Percentiles rank a stretch among this genome's conserved stretches.
Conservation (phyloP, 1,140 invertebrate species). For the Nebria ingens region DNA sequence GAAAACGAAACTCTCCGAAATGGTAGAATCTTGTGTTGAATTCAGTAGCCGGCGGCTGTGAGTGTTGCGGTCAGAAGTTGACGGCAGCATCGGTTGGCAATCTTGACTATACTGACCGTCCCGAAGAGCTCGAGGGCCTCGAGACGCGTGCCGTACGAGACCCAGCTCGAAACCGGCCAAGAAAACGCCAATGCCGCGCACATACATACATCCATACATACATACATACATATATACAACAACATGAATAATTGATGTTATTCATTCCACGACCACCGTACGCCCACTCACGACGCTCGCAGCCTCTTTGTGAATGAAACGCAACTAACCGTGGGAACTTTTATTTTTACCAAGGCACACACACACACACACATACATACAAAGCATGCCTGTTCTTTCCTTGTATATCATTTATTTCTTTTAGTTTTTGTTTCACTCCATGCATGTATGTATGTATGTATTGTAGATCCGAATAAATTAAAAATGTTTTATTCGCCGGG, state of each 20-base stretch:
- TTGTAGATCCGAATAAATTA: slow-evolving; percentile 6
- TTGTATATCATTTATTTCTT: background rate
- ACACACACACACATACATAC: background rate
- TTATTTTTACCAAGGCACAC: background rate
- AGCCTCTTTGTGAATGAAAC: slow-evolving; percentile 1
- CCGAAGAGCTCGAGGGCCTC: no score
- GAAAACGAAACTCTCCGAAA: background rate
- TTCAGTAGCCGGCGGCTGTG: background rate
- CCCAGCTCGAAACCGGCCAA: no score
- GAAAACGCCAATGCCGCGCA: no score
- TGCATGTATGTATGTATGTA: no score
- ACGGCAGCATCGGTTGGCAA: no score
- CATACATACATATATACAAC: no score
- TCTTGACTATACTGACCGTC: no score
- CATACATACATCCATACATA: no score
- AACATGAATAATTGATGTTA: slow-evolving; percentile 8
- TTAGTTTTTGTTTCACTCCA: background rate
- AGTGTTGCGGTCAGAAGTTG: background rate
- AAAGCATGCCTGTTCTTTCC: no score
- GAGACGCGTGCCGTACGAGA: background rate
- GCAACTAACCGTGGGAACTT: background rate
- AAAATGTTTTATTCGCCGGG: background rate
- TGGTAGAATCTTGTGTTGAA: background rate
- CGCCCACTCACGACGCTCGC: slow-evolving; percentile 2
- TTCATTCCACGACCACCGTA: background rate